Evolutionary conservation across 1,140 invertebrate species (phyloP).

Genomic region (Pseudomyrmex dendroicus): DNA sequence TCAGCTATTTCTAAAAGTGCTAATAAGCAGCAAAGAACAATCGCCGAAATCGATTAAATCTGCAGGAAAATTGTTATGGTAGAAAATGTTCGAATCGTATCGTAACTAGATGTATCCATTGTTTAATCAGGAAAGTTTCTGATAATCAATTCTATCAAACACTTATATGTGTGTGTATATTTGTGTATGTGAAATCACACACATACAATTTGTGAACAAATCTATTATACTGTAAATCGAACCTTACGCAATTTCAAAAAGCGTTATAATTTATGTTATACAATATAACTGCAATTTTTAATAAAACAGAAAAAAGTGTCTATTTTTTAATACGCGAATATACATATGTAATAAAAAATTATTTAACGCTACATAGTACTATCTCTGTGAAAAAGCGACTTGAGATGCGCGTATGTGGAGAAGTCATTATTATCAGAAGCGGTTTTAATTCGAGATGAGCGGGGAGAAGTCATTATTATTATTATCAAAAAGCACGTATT

Average conservation of each 20-base stretch:
- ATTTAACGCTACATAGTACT: not conserved
- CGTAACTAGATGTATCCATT: not conserved
- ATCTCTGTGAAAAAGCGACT: not conserved
- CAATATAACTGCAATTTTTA: not conserved
- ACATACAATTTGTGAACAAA: not conserved
- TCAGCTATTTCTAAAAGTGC: not conserved
- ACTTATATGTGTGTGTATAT: not conserved
- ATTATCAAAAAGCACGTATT: not conserved
- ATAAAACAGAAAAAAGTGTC: not conserved
- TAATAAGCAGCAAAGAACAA: not conserved
- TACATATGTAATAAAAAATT: not conserved
- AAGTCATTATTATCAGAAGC: not conserved
- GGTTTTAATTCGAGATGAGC: not conserved
- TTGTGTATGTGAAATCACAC: not conserved
- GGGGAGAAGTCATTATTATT: constrained; percentile 27
- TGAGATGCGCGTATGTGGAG: not conserved
- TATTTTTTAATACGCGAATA: too few relatives aligned
- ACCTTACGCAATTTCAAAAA: not conserved
- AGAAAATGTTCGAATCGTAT: not conserved
- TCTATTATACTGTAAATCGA: not conserved
- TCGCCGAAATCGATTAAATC: not conserved
- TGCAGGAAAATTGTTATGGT: not conserved
- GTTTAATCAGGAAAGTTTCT: not conserved
- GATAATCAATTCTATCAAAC: not conserved
- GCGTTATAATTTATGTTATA: not conserved